Conservation (phyloP, 1,140 invertebrate genomes). For the Helicorthomorpha holstii region DNA sequence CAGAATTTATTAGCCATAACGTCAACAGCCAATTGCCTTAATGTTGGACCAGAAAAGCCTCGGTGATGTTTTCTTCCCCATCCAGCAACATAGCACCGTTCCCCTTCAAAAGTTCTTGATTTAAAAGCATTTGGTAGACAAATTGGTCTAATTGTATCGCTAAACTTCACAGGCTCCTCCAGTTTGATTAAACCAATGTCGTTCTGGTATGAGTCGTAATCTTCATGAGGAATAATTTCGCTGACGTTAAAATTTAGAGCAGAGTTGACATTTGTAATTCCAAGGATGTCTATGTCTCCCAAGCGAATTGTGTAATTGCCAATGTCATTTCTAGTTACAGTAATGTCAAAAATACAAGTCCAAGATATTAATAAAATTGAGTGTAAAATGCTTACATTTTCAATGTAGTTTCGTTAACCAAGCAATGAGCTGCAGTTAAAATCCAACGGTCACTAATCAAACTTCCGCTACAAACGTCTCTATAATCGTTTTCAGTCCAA, state of each 20-base stretch:
- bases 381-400: neutral
- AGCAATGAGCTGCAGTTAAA: neutral
- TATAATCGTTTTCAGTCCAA: too few species aligned
- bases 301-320: slow-evolving; percentile 3
- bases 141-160: neutral
- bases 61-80: slow-evolving; percentile 4
- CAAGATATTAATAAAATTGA: too few species aligned
- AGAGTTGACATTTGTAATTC: neutral
- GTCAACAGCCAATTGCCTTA: too few species aligned
- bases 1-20: too few species aligned
- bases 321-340: too few species aligned
- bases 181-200: slow-evolving; percentile 46
- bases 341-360: too few species aligned
- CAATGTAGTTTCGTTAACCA: neutral
- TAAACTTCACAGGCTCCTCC: slow-evolving; percentile 27
- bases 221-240: slow-evolving; percentile 30
- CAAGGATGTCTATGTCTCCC: slow-evolving; percentile 1
- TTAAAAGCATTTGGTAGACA: neutral
- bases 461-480: neutral
- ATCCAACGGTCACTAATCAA: neutral
- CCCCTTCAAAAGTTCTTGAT: neutral
- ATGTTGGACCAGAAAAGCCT: too few species aligned
- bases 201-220: slow-evolving; percentile 40
- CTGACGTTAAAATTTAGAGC: slow-evolving; percentile 27
- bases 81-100: neutral